Evolutionary conservation across 2,113 vertebrate species (phyloP).

Genomic region (Dryoscopus gambensis): DNA sequence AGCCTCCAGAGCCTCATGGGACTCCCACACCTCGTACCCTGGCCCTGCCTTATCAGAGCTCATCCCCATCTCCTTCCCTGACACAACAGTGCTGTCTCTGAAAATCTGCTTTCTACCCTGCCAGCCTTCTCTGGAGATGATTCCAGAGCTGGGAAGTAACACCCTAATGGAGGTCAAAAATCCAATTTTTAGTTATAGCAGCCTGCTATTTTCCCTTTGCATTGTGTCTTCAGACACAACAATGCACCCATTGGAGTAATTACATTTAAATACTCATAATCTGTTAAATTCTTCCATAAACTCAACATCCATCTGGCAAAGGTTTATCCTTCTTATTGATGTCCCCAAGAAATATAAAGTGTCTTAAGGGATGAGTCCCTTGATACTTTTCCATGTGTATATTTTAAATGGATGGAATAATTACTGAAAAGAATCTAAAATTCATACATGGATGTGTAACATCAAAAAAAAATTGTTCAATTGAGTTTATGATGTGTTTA

Average conservation of each 20-base stretch:
- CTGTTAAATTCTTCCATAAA: not conserved
- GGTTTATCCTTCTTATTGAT: not conserved
- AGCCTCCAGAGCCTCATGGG: not conserved
- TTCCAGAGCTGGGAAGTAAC: not conserved
- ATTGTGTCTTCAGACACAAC: not conserved
- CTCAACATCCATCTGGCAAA: not conserved
- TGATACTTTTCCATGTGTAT: not conserved
- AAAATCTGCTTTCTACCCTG: not conserved
- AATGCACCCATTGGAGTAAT: not conserved
- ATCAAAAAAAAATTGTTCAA: not conserved
- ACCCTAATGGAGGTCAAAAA: not conserved
- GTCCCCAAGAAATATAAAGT: not conserved
- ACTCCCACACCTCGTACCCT: rapidly evolving
- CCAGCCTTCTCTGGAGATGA: not conserved
- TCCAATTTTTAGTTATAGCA: not conserved
- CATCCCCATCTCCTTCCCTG: not conserved
- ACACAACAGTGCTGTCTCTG: not conserved
- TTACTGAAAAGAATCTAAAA: not conserved
- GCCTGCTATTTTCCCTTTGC: not conserved
- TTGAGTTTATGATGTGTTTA: not conserved
- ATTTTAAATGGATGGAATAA: not conserved
- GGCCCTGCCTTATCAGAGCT: not conserved
- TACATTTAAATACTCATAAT: not conserved
- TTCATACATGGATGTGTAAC: not conserved
- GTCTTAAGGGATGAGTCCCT: not conserved